These are phyloP conservation scores for Lepilemur septentrionalis DNA, from an alignment of 2,797 vertebrate genomes.

Conservation along the genomic window DNA sequence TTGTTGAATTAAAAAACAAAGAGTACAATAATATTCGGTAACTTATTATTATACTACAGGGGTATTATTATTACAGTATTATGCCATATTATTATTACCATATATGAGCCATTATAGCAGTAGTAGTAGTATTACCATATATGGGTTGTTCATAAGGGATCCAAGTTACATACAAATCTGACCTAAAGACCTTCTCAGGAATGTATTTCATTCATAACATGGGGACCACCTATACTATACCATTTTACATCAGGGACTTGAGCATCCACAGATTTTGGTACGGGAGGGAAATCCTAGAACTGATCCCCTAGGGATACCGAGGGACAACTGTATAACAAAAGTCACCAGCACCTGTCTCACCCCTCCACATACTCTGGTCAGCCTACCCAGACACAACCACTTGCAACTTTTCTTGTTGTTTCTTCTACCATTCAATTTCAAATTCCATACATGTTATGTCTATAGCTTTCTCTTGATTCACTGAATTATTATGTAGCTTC, in stretches of 20 bases:
- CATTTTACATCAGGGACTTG: not conserved
- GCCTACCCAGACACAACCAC: not conserved
- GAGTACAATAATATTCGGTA: not conserved
- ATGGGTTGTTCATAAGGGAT: not conserved
- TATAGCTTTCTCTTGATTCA: not conserved
- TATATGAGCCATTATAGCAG: not conserved
- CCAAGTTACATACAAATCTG: not conserved
- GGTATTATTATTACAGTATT: not conserved
- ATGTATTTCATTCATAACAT: not conserved
- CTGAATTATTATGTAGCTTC: not conserved
- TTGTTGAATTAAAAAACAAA: not conserved
- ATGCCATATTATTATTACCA: not conserved
- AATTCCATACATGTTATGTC: not conserved
- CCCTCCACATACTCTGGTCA: not conserved
- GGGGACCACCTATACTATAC: not conserved
- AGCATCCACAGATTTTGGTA: not conserved
- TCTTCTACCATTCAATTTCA: not conserved
- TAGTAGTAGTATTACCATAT: not conserved
- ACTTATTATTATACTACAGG: not conserved
- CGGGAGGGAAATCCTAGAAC: not conserved
- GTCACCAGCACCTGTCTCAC: not conserved
- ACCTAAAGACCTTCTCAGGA: not conserved
- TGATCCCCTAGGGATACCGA: not conserved
- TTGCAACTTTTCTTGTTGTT: not conserved
- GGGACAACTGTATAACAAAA: not conserved